These are phyloP conservation scores for Limosa lapponica DNA, from an alignment of 2,797 vertebrate genomes.

Conservation along the genomic window DNA sequence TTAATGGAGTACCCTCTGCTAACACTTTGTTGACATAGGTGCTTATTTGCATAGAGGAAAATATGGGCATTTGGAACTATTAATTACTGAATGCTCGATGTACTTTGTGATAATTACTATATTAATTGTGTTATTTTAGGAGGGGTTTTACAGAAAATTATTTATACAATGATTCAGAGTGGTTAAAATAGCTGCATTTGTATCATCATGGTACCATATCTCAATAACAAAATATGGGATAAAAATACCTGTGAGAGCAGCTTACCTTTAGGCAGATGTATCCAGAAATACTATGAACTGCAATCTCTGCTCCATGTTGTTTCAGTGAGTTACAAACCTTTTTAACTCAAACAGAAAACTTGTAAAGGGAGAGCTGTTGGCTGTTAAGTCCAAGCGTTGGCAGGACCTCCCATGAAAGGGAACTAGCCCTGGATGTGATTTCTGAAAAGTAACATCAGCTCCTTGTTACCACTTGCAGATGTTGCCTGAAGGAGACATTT, in stretches of 20 bases:
- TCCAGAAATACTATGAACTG: not conserved
- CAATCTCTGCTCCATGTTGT: not conserved
- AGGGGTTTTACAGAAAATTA: not conserved
- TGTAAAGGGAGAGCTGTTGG: not conserved
- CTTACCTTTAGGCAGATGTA: not conserved
- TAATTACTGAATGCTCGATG: slow-evolving; percentile 39
- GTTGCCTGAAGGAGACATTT: not conserved
- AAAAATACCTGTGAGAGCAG: not conserved
- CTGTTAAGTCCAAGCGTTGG: not conserved
- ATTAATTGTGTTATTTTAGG: slow-evolving; percentile 52
- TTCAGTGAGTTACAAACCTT: not conserved
- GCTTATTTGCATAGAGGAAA: slow-evolving; percentile 63
- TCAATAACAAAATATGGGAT: not conserved
- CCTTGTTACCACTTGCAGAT: not conserved
- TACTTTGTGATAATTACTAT: slow-evolving; percentile 42
- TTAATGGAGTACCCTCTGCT: slow-evolving; percentile 41
- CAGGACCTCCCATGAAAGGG: not conserved
- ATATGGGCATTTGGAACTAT: slow-evolving; percentile 25
- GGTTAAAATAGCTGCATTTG: not conserved
- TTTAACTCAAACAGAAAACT: not conserved
- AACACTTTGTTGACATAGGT: slow-evolving; percentile 66
- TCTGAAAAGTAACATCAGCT: not conserved
- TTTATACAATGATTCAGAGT: not conserved
- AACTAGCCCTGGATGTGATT: not conserved
- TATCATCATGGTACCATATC: not conserved